Evolutionary conservation across 1,140 invertebrate species (phyloP), one percentile per base, ranked within the genome.

Genomic region (Amyelois transitella): DNA sequence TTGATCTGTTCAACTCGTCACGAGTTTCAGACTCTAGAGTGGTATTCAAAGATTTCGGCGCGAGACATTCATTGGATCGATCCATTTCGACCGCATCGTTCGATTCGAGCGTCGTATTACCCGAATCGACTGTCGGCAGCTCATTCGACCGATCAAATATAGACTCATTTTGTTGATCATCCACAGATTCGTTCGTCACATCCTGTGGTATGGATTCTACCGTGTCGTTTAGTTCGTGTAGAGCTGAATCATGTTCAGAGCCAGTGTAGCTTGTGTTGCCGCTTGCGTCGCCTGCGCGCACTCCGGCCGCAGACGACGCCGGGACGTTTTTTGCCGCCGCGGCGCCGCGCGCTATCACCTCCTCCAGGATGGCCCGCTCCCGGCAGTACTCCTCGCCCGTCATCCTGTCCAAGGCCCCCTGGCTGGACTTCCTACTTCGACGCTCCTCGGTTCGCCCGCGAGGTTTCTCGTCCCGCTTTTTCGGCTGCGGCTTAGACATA

Each of bases 291-390:
- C 70, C 83, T 84, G 77, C 82, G 81, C 67, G 65, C 75, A 81
- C 81, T 78, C 69, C 72, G 50, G 60, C 76, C 76, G 77, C 84
- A 87, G 84, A 75, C 85, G 88, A 82, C 79, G 72, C 75, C 70
- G 63, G 69, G 56, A 75, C 85, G 86, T 88, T 89, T 89, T 89
- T 89, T 88, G 85, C 58, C 69, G 48, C 61, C 20, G 71, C 64
- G 12, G 81, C 78, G 3, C 79, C 82, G 7, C 70, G 56, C 12
- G 77, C 80, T 18, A 81, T 83, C 12, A 79, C 72, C 49, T 81
- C 82, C 55, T 81, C 75, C 14, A 83, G 45, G 12, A 86, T 59
- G 0, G 78, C 75, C 0, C 78, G 56, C 18, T 78, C 77, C n/a
- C 58, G 62, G 0, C 68, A 68, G 24, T 76, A 65, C 18, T 76